A percentile compares a stretch with the other conserved stretches of the same genome.
phyloP scores from a whole-genome alignment of 2,797 vertebrate species.

The Ceryle rudis region DNA sequence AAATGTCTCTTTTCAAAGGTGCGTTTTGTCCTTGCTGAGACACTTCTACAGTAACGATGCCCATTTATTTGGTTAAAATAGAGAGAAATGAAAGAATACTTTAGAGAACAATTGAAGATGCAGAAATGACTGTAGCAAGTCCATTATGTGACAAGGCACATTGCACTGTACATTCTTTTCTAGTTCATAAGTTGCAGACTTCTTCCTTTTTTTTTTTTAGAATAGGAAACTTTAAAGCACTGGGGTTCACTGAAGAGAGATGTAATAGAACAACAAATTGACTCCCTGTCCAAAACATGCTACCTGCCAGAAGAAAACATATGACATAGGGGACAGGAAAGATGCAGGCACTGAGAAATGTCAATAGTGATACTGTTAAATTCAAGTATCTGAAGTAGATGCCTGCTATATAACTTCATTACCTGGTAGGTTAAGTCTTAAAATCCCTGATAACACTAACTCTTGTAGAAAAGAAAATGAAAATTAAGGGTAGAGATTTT shows the following conservation, averaged over 20 bases:
- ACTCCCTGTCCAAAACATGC: not conserved
- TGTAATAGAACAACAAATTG: not conserved
- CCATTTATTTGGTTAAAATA: not conserved
- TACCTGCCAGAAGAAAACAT: not conserved
- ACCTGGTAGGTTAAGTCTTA: not conserved
- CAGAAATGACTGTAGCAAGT: not conserved
- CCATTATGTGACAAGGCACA: not conserved
- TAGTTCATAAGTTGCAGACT: not conserved
- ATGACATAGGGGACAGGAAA: not conserved
- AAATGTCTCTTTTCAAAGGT: not conserved
- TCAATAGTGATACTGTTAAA: not conserved
- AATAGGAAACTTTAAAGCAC: not conserved
- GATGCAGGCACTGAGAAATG: not conserved
- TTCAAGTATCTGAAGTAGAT: not conserved
- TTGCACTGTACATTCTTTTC: not conserved
- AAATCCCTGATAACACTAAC: not conserved
- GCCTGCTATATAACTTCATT: not conserved
- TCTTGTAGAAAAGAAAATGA: not conserved
- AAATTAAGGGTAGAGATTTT: not conserved
- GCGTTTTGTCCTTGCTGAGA: not conserved
- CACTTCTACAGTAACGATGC: not conserved
- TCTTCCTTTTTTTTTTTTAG: not conserved
- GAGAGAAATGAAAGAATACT: not conserved
- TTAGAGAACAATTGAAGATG: not conserved
- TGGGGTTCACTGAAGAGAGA: not conserved